Evolutionary conservation across 2,113 vertebrate genomes (phyloP).

Genomic region (Urocolius indicus): DNA sequence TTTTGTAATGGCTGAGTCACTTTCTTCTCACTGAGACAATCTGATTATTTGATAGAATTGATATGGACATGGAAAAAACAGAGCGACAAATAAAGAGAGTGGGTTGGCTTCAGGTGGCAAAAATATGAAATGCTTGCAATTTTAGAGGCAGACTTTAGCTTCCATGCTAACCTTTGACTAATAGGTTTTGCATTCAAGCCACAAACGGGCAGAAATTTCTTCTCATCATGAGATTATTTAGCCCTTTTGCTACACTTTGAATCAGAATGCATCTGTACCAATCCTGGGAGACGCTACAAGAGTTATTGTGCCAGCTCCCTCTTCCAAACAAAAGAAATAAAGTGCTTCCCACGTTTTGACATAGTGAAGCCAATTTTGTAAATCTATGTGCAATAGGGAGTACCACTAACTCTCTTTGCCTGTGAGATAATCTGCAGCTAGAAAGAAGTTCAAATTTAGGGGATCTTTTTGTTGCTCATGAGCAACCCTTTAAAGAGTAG

Average conservation of each 20-base stretch:
- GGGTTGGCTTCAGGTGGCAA: neutral
- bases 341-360: neutral
- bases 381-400: neutral
- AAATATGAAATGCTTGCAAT: neutral
- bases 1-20: neutral
- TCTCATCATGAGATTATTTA: neutral
- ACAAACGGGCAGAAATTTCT: neutral
- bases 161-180: neutral
- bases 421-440: neutral
- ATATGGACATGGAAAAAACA: neutral
- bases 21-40: neutral
- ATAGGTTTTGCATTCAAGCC: neutral
- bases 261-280: neutral
- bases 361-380: neutral
- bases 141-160: neutral
- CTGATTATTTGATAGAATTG: neutral
- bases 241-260: neutral
- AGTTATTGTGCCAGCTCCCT: neutral
- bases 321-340: neutral
- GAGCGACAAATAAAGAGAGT: neutral
- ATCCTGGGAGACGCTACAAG: fast-evolving
- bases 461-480: neutral
- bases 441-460: neutral
- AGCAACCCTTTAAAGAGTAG: neutral
- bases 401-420: neutral